Percentiles rank a stretch among this genome's conserved stretches.
Conservation (phyloP, 2,888 invertebrate genomes). For the Portevinia maculata region DNA sequence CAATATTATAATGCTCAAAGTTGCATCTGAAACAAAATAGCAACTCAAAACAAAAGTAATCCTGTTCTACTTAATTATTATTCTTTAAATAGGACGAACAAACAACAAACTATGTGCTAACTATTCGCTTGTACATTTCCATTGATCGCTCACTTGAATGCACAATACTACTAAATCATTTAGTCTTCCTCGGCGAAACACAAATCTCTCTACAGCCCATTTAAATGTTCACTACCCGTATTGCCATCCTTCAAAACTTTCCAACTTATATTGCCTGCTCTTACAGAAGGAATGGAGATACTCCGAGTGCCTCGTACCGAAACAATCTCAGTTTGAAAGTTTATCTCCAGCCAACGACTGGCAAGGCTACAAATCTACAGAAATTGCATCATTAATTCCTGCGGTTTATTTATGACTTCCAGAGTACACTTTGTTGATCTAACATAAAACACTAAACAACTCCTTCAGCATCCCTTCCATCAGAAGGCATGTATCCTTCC, state of each 20-base stretch:
- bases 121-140: not conserved
- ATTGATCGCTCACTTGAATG: conserved; percentile 17
- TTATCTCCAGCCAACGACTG: conserved; percentile 24
- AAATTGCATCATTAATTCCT: conserved; percentile 68
- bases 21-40: too few relatives aligned
- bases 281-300: not conserved
- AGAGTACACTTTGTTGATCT: conserved; percentile 57
- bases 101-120: too few relatives aligned
- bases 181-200: not conserved
- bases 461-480: conserved; percentile 42
- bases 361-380: conserved; percentile 51
- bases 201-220: conserved; percentile 10
- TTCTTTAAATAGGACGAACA: too few relatives aligned
- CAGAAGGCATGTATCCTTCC: conserved; percentile 30
- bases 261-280: conserved; percentile 13
- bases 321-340: conserved; percentile 42
- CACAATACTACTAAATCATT: conserved; percentile 26
- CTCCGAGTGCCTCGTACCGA: not conserved
- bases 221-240: not conserved
- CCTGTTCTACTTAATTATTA: too few relatives aligned
- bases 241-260: conserved; percentile 1
- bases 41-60: too few relatives aligned
- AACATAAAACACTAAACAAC: conserved; percentile 65
- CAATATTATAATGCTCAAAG: too few relatives aligned
- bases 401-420: conserved; percentile 72